Base-by-base conservation (phyloP, 2,888 invertebrate species). In the Drosophila paranaensis region DNA sequence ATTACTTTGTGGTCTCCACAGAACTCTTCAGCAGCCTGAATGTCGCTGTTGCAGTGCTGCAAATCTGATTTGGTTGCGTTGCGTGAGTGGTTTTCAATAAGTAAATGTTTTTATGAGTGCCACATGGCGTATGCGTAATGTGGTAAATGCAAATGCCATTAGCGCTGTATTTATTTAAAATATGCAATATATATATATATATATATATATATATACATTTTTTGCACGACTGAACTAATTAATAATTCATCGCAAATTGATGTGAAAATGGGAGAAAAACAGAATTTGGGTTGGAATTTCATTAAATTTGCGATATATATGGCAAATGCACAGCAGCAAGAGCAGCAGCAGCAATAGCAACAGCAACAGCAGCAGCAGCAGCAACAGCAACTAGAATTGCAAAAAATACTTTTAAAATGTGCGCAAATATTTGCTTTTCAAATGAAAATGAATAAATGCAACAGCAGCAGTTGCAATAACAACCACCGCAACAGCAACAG, bases 381-480 rank as follows among this genome's bases (percentile, higher is more conserved):
- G 13, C 37, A 60, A 30, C 46, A 55, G 27, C 50, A 63, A 20
- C 37, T 43, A 25, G 43, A 58, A 57, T 20, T 33, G 42, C 37
- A 56, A 65, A 66, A 70, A 37, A 56, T 67, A 64, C 74, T 40
- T 40, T 27, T 39, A 40, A 54, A 40, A 54, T 54, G 54, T 66
- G 78, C 48, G 71, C 74, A 85, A 87, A 85, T 88, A 84, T 88
- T 88, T 88, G 81, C 65, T 69, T 80, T 82, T 74, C 74, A 84
- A 87, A 82, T 84, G 67, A 80, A 75, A 78, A 76, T 82, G 79
- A 77, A 84, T 82, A 80, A 77, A 84, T 77, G 83, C 72, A 66
- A 53, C 40, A 63, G 45, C 27, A 37, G n/a, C 56, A 20, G 27
- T 30, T 30, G 46, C 46, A n/a, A 30, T 30, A 57, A 8, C 37